phyloP scores from a whole-genome alignment of 2,797 vertebrate genomes.

The Buphagus erythrorhynchus region DNA sequence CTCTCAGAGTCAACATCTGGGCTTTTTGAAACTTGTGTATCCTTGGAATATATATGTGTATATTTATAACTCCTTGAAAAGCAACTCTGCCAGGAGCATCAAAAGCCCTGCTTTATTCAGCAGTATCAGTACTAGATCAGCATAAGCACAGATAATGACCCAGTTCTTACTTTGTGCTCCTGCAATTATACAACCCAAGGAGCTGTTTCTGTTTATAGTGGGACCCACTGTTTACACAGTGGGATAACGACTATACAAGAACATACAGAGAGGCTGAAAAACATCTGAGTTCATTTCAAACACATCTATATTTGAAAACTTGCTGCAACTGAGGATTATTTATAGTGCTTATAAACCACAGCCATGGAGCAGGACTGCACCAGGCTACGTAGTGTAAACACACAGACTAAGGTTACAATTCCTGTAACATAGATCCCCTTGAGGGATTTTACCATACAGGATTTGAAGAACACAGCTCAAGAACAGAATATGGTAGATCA shows the following conservation, averaged over 20 bases:
- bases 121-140: background rate
- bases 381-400: background rate
- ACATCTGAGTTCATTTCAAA: background rate
- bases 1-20: background rate
- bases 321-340: constrained; percentile 10
- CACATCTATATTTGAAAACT: background rate
- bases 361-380: background rate
- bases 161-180: background rate
- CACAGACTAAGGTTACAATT: background rate
- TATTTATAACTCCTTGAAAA: background rate
- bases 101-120: background rate
- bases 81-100: background rate
- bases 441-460: background rate
- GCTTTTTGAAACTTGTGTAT: background rate
- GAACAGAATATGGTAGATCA: background rate
- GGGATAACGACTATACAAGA: background rate
- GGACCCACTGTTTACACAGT: background rate
- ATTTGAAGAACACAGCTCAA: background rate
- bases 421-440: background rate
- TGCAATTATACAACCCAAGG: background rate
- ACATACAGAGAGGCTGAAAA: background rate
- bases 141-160: background rate
- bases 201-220: background rate
- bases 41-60: background rate
- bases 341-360: background rate